Base-by-base conservation (phyloP, 2,888 invertebrate genomes). In the Fissipunctia ypsillon region DNA sequence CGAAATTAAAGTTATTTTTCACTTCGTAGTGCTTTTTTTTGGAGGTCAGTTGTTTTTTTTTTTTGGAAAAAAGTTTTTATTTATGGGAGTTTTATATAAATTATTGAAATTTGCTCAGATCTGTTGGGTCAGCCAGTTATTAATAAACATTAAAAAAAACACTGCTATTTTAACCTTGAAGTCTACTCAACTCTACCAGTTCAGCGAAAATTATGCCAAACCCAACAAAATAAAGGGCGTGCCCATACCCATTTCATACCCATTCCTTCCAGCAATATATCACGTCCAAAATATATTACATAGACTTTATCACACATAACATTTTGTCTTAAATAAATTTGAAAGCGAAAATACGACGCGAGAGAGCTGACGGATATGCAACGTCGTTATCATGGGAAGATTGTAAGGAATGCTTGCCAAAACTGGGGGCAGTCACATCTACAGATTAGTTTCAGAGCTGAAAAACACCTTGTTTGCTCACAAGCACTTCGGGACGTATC, bases 341-440 rank as follows among this genome's bases (percentile, higher is more conserved):
- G 67, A 73, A 83, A 83, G 76, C 70, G 69, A 83, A 71, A 76
- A 82, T 81, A 69, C 70, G 65, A 68, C 69, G 81, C 80, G 61
- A 70, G 75, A 22, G 19, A 68, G 28, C 80, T 84, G 84, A 85
- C 85, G 85, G 84, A 83, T 84, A 54, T 82, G 80, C 83, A 80
- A 19, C 80, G 84, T 85, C 80, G 81, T 80, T 85, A 84, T 85
- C 84, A 85, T 52, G 57, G 31, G 12, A 48, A 60, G 50, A 74
- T 69, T 50, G 64, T 28, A 67, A 74, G 70, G 73, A 67, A 72
- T 41, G 63, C 66, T 60, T 85, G 85, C 85, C 85, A 85, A 85
- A 48, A 85, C 71, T 54, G 59, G 50, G 45, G 68, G 45, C 63
- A 68, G 59, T 56, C 52, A 25, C 78, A 54, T 69, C 70, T 59